Conservation (phyloP, 2,797 vertebrate species). For the Arnoldichthys spilopterus region DNA sequence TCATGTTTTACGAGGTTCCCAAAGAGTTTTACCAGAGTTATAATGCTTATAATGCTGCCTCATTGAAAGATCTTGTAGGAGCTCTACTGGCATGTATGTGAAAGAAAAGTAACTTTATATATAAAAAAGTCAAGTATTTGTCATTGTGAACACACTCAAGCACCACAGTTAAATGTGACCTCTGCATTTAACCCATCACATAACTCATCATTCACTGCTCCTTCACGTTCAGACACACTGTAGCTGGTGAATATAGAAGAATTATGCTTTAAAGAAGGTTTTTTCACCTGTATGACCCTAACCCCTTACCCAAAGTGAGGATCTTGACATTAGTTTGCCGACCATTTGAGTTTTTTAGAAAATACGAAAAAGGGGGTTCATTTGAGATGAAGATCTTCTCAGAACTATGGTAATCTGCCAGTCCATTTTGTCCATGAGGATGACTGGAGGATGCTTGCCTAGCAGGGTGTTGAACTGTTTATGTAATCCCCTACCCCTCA, state of each 20-base stretch:
- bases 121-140: no score
- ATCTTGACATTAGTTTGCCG: neutral
- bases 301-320: neutral
- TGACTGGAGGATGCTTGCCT: conserved; percentile 32
- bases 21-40: no score
- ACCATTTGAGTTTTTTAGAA: neutral
- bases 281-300: no score
- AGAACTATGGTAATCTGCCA: conserved; percentile 12
- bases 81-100: conserved; percentile 9
- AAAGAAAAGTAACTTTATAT: conserved; percentile 24
- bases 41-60: neutral
- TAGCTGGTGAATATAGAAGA: no score
- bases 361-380: neutral
- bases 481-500: conserved; percentile 54
- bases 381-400: neutral
- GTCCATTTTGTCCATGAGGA: neutral
- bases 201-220: no score
- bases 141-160: no score
- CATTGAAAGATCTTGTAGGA: conserved; percentile 19
- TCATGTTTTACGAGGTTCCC: no score
- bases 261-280: no score
- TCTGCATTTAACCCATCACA: no score
- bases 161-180: no score
- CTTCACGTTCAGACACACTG: no score
- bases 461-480: conserved; percentile 65